A percentile compares a stretch with the other conserved stretches of the same genome.
phyloP scores from a whole-genome alignment of 2,888 invertebrate genomes.

The Trissoscelio sp. region DNA sequence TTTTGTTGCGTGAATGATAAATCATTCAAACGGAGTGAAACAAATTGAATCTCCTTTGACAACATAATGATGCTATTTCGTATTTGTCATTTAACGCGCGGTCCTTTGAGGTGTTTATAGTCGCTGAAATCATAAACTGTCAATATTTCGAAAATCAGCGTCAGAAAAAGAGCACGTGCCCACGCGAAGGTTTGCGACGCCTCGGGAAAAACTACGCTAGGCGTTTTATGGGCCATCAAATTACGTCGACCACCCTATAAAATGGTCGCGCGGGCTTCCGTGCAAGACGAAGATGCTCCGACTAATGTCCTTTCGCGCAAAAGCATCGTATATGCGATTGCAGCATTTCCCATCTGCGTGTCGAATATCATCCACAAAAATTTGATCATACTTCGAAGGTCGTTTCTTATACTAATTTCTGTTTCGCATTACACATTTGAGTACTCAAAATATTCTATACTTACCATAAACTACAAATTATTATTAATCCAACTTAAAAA shows the following conservation, averaged over 20 bases:
- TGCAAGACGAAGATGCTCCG: conserved; percentile 77
- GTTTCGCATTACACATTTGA: no score
- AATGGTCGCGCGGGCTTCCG: conserved; percentile 82
- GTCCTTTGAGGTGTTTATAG: conserved; percentile 50
- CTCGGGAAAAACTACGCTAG: conserved; percentile 82
- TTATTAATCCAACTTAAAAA: no score
- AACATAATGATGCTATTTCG: conserved; percentile 52
- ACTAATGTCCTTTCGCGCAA: conserved; percentile 76
- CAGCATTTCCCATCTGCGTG: conserved; percentile 5
- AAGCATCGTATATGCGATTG: conserved; percentile 36
- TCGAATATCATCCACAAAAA: no score
- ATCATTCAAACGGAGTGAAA: conserved; percentile 57
- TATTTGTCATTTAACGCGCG: conserved; percentile 58
- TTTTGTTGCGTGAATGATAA: conserved; percentile 63
- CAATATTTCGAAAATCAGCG: conserved; percentile 74
- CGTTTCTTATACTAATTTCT: no score
- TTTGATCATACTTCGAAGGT: no score
- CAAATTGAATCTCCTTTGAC: conserved; percentile 61
- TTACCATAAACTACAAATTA: no score
- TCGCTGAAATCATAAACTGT: conserved; percentile 65
- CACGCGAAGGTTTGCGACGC: conserved; percentile 75
- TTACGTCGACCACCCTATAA: conserved; percentile 83
- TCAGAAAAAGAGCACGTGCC: conserved; percentile 74
- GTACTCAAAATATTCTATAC: no score
- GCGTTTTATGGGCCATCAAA: conserved; percentile 84